Conservation (phyloP, 2,888 invertebrate species). For the Flexamia atlantica region DNA sequence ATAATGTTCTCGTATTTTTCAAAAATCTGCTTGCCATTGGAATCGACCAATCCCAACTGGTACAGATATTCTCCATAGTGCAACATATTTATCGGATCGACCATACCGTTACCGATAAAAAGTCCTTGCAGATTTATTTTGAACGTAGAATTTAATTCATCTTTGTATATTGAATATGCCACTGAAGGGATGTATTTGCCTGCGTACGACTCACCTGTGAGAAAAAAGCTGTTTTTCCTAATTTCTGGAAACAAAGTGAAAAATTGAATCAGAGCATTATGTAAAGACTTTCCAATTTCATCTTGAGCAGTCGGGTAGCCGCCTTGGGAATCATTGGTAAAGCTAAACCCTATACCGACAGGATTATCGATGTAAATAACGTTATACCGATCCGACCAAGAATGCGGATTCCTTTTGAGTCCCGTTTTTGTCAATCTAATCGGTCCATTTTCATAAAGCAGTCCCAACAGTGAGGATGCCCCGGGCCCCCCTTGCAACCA, state of each 20-base stretch:
- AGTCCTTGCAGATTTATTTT: slow-evolving; percentile 87
- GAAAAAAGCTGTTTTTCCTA: slow-evolving; percentile 87
- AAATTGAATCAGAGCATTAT: slow-evolving; percentile 88
- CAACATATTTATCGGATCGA: slow-evolving; percentile 88
- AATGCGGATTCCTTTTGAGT: slow-evolving; percentile 80
- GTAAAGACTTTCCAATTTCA: slow-evolving; percentile 88
- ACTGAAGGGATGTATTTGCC: slow-evolving; percentile 90
- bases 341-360: slow-evolving; percentile 95
- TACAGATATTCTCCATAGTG: slow-evolving; percentile 87
- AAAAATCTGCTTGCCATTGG: slow-evolving; percentile 80
- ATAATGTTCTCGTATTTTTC: slow-evolving; percentile 78
- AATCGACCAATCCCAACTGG: slow-evolving; percentile 80
- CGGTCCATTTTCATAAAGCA: slow-evolving; percentile 93
- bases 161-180: slow-evolving; percentile 83
- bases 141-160: slow-evolving; percentile 77
- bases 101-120: slow-evolving; percentile 89
- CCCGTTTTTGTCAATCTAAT: slow-evolving; percentile 73
- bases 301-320: slow-evolving; percentile 90
- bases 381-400: slow-evolving; percentile 89
- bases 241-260: slow-evolving; percentile 89
- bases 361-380: slow-evolving; percentile 96
- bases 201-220: slow-evolving; percentile 94
- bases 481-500: slow-evolving; percentile 95
- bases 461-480: slow-evolving; percentile 86
- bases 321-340: slow-evolving; percentile 82